A percentile compares a stretch with the other conserved stretches of the same genome.
phyloP scores from a whole-genome alignment of 2,113 vertebrate species.

The Nothoprocta perdicaria region DNA sequence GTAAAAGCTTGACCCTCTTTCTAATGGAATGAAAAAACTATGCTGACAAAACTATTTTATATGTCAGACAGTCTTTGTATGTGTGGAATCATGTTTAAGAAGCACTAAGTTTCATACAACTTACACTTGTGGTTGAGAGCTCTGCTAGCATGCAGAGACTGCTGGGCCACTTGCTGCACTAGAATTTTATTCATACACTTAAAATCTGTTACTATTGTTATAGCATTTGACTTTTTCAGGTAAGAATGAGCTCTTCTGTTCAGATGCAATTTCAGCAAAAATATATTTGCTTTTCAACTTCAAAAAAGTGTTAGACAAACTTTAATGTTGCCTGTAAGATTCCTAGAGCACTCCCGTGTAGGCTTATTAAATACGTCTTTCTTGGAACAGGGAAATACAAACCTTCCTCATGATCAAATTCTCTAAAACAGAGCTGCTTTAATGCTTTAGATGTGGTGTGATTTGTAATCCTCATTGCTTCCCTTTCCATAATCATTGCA shows the following conservation, averaged over 20 bases:
- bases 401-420: not conserved
- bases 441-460: not conserved
- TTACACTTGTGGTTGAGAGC: not conserved
- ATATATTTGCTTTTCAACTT: not conserved
- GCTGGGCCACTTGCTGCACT: not conserved
- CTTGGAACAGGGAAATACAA: not conserved
- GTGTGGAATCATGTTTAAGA: not conserved
- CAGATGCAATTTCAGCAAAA: not conserved
- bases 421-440: not conserved
- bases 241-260: not conserved
- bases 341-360: not conserved
- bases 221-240: not conserved
- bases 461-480: not conserved
- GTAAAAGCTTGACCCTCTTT: not conserved
- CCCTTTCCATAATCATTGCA: not conserved
- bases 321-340: not conserved
- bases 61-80: not conserved
- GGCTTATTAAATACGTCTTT: not conserved
- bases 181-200: not conserved
- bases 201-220: not conserved
- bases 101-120: not conserved
- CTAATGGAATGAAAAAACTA: not conserved
- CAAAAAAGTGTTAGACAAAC: not conserved
- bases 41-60: not conserved
- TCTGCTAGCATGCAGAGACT: not conserved